These are phyloP conservation scores for Andrena cerasifolii DNA, from an alignment of 1,140 invertebrate genomes.

Conservation along the genomic window DNA sequence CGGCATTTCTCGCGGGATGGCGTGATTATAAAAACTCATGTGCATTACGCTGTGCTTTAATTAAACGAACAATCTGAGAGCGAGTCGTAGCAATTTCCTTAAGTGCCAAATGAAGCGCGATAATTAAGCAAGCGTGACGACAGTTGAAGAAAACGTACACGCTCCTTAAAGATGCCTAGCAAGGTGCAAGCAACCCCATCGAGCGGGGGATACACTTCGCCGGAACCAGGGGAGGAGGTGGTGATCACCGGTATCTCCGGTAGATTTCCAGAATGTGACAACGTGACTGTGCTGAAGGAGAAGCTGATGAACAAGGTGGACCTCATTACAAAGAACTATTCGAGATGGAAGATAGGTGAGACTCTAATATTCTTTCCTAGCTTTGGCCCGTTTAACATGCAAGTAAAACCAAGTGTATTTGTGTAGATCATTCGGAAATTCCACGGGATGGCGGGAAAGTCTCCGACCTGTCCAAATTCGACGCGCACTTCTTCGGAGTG, in stretches of 20 bases:
- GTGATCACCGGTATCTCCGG: conserved; percentile 92
- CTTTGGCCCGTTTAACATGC: not conserved
- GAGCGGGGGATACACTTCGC: not conserved
- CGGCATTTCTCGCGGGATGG: not conserved
- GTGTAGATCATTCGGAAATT: conserved; percentile 85
- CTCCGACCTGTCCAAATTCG: conserved; percentile 91
- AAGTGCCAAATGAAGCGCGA: no score
- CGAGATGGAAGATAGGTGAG: conserved; percentile 88
- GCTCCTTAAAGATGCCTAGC: not conserved
- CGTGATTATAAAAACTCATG: conserved; percentile 73
- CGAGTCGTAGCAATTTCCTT: no score
- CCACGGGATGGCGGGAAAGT: conserved; percentile 91
- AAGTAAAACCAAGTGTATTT: not conserved
- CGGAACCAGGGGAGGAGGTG: conserved; percentile 87
- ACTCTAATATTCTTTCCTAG: conserved; percentile 19
- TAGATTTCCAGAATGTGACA: conserved; percentile 92
- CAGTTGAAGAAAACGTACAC: no score
- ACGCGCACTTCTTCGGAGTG: conserved; percentile 91
- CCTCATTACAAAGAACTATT: conserved; percentile 89
- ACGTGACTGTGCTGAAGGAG: conserved; percentile 89
- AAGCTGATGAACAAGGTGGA: conserved; percentile 91
- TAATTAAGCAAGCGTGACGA: no score
- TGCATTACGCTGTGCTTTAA: not conserved
- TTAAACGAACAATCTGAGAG: no score
- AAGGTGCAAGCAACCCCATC: not conserved